Conservation (phyloP, 2,113 vertebrate species). For the Mastomys coucha region DNA sequence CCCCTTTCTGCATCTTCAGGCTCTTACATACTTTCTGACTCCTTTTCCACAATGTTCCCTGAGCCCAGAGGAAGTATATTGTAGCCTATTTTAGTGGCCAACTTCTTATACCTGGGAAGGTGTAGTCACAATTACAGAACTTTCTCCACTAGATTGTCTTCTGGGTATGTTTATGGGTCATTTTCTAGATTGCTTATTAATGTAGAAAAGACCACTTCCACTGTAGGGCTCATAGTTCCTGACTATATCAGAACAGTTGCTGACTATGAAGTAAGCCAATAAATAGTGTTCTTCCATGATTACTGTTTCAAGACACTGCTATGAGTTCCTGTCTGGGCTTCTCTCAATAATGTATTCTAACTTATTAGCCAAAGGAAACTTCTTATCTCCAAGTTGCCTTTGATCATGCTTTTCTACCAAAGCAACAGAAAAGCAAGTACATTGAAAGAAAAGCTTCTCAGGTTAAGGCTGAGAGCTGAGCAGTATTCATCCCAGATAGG, state of each 20-base stretch:
- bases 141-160: background rate
- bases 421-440: background rate
- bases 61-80: background rate
- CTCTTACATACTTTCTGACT: too few species aligned
- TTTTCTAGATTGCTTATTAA: background rate
- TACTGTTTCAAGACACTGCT: background rate
- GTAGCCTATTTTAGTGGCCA: background rate
- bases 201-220: background rate
- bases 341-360: background rate
- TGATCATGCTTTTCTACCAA: background rate
- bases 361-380: background rate
- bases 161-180: background rate
- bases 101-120: background rate
- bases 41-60: background rate
- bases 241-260: background rate
- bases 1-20: background rate
- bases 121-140: background rate
- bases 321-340: background rate
- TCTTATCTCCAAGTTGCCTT: background rate
- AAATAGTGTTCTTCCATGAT: background rate
- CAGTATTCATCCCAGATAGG: background rate
- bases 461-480: background rate
- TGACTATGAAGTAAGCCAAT: background rate
- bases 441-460: background rate
- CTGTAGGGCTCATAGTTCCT: background rate